phyloP scores from a whole-genome alignment of 1,140 invertebrate genomes.

The Leptopilina clavipes region DNA sequence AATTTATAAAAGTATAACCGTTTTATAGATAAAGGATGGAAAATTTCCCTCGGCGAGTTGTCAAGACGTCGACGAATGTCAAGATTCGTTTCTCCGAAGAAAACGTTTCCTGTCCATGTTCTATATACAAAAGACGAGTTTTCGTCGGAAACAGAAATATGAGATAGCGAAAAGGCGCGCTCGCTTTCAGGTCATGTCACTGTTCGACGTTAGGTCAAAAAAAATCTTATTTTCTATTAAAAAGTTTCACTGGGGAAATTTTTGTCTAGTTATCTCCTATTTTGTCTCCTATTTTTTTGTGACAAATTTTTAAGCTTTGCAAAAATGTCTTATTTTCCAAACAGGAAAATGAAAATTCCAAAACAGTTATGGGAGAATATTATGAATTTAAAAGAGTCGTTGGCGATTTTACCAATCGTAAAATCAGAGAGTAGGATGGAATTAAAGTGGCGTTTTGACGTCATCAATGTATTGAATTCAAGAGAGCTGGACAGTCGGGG shows the following conservation, averaged over 20 bases:
- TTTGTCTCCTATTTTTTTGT: neutral
- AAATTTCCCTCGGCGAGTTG: slow-evolving; percentile 50
- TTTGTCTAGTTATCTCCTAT: neutral
- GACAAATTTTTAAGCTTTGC: no score
- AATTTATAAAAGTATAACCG: no score
- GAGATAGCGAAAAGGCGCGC: slow-evolving; percentile 11
- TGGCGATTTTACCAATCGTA: neutral
- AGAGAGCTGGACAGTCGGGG: slow-evolving; percentile 51
- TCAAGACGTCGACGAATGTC: slow-evolving; percentile 52
- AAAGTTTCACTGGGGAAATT: slow-evolving; percentile 9
- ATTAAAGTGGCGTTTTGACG: slow-evolving; percentile 63
- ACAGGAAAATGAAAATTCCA: no score
- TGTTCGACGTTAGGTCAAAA: neutral
- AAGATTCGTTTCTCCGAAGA: slow-evolving; percentile 47
- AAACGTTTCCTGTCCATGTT: slow-evolving; percentile 46
- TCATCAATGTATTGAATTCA: slow-evolving; percentile 67
- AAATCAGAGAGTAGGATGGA: slow-evolving; percentile 49
- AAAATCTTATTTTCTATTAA: slow-evolving; percentile 7
- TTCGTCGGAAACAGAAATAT: slow-evolving; percentile 51
- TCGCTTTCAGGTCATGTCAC: slow-evolving; percentile 26
- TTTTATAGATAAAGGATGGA: no score
- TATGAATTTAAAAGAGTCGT: neutral
- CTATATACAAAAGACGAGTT: slow-evolving; percentile 37
- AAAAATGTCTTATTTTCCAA: no score
- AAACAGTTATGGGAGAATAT: no score